Evolutionary conservation across 2,797 vertebrate species (phyloP).

Genomic region (Remorina albescens): DNA sequence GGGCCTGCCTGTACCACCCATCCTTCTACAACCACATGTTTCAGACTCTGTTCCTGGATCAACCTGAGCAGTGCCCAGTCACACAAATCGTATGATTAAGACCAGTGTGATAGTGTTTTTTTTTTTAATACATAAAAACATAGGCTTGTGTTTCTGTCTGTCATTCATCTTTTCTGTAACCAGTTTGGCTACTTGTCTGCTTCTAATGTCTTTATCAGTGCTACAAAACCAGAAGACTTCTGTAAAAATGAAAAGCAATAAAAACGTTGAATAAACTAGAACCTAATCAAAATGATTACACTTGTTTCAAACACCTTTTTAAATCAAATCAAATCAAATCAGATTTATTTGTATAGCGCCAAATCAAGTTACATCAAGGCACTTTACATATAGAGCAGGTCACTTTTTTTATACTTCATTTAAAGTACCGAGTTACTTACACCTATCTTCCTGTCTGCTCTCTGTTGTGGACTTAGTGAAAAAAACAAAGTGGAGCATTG

Average conservation of each 20-base stretch:
- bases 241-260: slow-evolving; percentile 7
- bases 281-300: not conserved
- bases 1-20: slow-evolving; percentile 94
- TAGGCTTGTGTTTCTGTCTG: too few relatives aligned
- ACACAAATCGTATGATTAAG: slow-evolving; percentile 81
- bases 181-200: too few relatives aligned
- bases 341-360: too few relatives aligned
- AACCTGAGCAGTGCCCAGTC: slow-evolving; percentile 84
- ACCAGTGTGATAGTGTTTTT: not conserved
- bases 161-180: not conserved
- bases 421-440: too few relatives aligned
- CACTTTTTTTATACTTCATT: too few relatives aligned
- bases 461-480: too few relatives aligned
- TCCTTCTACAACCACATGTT: slow-evolving; percentile 95
- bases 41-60: slow-evolving; percentile 92
- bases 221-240: not conserved
- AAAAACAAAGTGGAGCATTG: too few relatives aligned
- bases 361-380: too few relatives aligned
- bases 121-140: not conserved
- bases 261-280: not conserved
- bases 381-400: too few relatives aligned
- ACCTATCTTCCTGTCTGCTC: too few relatives aligned
- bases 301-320: not conserved
- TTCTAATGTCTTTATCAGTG: not conserved
- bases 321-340: too few relatives aligned